Percentiles rank a stretch among this genome's conserved stretches.
Evolutionary conservation across 2,113 vertebrate species (phyloP).

Genomic region (Ibidorhyncha struthersii): DNA sequence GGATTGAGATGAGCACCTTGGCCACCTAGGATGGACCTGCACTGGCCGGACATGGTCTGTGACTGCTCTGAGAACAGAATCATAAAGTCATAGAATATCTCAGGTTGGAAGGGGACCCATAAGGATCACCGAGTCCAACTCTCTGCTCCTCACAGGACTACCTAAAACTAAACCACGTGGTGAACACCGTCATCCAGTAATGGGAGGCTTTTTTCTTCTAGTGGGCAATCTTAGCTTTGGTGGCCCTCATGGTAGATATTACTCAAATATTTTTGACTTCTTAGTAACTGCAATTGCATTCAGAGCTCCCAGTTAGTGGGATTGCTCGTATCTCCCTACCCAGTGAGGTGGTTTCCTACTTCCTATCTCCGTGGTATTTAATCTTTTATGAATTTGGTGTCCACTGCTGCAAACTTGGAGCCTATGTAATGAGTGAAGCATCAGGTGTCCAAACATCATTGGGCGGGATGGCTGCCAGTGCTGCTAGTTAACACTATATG

Average conservation of each 20-base stretch:
- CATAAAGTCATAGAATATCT: neutral
- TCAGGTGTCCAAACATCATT: neutral
- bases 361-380: neutral
- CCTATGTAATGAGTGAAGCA: neutral
- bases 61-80: neutral
- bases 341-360: neutral
- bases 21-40: neutral
- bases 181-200: too few species aligned
- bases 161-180: neutral
- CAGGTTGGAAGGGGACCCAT: neutral
- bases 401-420: neutral
- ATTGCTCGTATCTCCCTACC: neutral
- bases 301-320: neutral
- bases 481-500: neutral
- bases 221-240: neutral
- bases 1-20: neutral
- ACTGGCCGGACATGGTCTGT: neutral
- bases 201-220: neutral
- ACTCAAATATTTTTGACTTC: neutral
- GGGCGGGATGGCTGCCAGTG: neutral
- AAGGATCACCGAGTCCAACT: neutral
- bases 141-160: neutral
- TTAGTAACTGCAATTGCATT: neutral
- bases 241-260: neutral
- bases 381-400: neutral